phyloP scores from a whole-genome alignment of 2,797 vertebrate species.

The Manis crassicaudata region DNA sequence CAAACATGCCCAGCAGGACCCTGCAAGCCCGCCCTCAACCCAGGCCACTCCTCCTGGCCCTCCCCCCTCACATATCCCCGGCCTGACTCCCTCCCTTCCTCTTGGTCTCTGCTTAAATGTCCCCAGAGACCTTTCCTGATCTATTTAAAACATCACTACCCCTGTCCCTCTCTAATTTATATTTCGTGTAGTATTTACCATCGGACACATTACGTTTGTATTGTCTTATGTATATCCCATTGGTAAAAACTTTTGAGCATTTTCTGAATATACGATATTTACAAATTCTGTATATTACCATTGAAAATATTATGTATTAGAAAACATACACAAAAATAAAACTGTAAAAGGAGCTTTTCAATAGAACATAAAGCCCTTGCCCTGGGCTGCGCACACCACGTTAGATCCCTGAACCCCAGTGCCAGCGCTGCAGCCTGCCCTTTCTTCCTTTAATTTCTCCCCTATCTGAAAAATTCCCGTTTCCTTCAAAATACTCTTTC shows the following conservation, averaged over 20 bases:
- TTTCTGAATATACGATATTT: neutral
- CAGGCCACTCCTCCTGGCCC: neutral
- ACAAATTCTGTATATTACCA: neutral
- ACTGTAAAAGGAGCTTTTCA: neutral
- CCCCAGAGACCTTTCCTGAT: neutral
- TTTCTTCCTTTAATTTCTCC: neutral
- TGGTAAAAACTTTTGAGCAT: neutral
- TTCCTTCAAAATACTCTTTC: slow-evolving; percentile 41
- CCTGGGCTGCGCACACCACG: fast-evolving
- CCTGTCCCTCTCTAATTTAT: neutral
- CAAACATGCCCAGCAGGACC: neutral
- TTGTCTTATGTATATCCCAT: neutral
- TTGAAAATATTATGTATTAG: neutral
- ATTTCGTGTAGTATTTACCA: neutral
- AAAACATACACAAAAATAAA: slow-evolving; percentile 34
- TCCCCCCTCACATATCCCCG: neutral
- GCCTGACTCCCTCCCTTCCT: neutral
- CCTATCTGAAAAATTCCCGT: neutral
- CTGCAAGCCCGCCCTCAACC: neutral
- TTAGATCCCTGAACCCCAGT: neutral
- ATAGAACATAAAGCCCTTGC: neutral
- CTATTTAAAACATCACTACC: neutral
- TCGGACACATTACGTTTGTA: neutral
- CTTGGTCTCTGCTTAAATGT: neutral
- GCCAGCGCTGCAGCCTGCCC: neutral